Base-by-base conservation (phyloP, 2,888 invertebrate genomes). In the Cremastobaeus sp. region DNA sequence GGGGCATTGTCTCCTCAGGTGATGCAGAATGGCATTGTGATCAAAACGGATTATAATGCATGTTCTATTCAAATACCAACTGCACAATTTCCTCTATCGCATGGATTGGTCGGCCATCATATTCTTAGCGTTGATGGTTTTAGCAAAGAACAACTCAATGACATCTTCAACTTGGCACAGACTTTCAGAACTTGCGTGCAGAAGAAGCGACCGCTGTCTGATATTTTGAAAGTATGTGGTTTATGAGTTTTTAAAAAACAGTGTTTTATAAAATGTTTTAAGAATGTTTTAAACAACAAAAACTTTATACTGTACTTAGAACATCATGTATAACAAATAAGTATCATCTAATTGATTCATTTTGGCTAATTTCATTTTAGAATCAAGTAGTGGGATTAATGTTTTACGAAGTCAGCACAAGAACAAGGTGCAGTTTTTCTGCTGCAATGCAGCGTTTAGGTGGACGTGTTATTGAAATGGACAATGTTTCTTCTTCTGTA, bases 371-470 rank as follows among this genome's bases (percentile, higher is more conserved):
- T n/a, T n/a, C n/a, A n/a, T 75, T 84, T 4, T 80, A 92, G 91
- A 98, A 98, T 34, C 97, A 97, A 89, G 91, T 98, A 1, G 95
- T 99, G 96, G 95, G 97, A 1, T 96, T 95, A 0, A 92, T 99
- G 84, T 99, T 99, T 88, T 99, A 97, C 88, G 99, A 99, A 91
- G 97, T 94, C 0, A 98, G 98, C 85, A 99, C 99, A 0, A 91
- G 99, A 71, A 99, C 99, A 0, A 94, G 94, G 81, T 96, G 96
- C 86, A 99, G 98, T 85, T 99, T 99, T 89, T 92, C 96, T 0
- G 96, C 96, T 0, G 99, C 99, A 0, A 98, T 99, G 97, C 95
- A 96, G 86, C 90, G 98, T 75, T 91, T 99, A 3, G 99, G 99
- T 4, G 99, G 99, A 0, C 92, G 92, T 17, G 97, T 99, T 0